Percentiles rank a stretch among this genome's conserved stretches.
phyloP scores from a whole-genome alignment of 2,888 invertebrate genomes.

The Pristionchus fissidentatus region DNA sequence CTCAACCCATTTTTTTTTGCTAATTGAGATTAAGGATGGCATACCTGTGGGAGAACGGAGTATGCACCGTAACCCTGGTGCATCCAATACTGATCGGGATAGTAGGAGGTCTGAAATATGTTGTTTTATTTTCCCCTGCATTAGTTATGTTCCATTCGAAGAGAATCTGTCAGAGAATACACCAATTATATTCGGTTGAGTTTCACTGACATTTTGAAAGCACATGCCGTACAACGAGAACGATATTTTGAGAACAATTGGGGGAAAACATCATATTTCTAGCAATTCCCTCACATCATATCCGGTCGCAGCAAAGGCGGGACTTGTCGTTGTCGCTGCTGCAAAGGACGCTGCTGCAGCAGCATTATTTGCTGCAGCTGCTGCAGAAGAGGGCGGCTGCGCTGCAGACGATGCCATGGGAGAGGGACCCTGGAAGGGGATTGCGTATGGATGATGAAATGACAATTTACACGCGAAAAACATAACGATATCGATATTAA shows the following conservation, averaged over 20 bases:
- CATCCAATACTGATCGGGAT: slow-evolving; percentile 26
- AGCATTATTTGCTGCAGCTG: background rate
- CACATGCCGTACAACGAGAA: too few species aligned
- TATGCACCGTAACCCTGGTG: slow-evolving; percentile 4
- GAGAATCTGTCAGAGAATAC: background rate
- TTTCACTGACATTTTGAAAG: too few species aligned
- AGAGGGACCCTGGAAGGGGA: slow-evolving; percentile 14
- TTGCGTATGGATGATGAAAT: too few species aligned
- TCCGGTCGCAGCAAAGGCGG: background rate
- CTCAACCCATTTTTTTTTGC: background rate
- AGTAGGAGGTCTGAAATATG: slow-evolving; percentile 21
- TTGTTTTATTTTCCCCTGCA: background rate
- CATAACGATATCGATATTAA: too few species aligned
- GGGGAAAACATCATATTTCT: too few species aligned
- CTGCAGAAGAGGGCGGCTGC: slow-evolving; percentile 14
- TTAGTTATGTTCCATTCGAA: background rate
- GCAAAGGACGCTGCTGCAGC: background rate
- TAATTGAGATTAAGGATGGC: background rate
- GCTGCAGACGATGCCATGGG: too few species aligned
- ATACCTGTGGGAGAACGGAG: background rate
- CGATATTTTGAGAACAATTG: too few species aligned
- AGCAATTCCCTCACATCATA: background rate
- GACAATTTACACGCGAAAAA: too few species aligned
- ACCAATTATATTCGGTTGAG: background rate
- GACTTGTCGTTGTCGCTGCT: background rate